Percentiles rank a stretch among this genome's conserved stretches.
phyloP scores from a whole-genome alignment of 2,797 vertebrate species.

The Parauchenoglanis punctatus region DNA sequence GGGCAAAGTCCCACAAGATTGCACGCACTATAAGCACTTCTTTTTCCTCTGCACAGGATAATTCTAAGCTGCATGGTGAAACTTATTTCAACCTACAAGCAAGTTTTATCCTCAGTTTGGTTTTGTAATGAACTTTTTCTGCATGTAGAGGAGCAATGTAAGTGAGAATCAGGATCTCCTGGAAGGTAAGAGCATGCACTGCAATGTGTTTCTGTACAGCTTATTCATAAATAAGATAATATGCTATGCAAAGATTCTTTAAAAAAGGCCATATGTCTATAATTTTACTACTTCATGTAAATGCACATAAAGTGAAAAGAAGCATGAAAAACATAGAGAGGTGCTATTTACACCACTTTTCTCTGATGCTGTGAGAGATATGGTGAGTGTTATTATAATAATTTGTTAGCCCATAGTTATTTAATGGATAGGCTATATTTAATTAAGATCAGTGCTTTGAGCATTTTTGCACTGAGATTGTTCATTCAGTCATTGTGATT shows the following conservation, averaged over 20 bases:
- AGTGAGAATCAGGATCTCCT: neutral
- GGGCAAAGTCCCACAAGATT: constrained; percentile 75
- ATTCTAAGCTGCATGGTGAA: neutral
- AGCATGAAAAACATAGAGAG: neutral
- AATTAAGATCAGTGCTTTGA: too few species aligned
- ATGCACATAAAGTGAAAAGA: neutral
- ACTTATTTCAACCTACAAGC: neutral
- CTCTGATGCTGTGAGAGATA: neutral
- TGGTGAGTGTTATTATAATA: neutral
- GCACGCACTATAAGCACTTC: constrained; percentile 38
- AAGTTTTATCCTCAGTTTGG: neutral
- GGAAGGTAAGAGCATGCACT: neutral
- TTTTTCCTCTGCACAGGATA: neutral
- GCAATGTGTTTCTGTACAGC: neutral
- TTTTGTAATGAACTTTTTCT: neutral
- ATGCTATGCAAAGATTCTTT: neutral
- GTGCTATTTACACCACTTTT: neutral
- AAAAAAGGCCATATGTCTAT: neutral
- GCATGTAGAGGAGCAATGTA: neutral
- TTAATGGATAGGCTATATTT: neutral
- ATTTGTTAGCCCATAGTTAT: neutral
- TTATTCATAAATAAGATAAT: neutral
- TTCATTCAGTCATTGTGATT: neutral
- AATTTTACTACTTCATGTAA: neutral
- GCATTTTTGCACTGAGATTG: neutral